phyloP scores from a whole-genome alignment of 1,140 invertebrate species.

The Cherax quadricarinatus region DNA sequence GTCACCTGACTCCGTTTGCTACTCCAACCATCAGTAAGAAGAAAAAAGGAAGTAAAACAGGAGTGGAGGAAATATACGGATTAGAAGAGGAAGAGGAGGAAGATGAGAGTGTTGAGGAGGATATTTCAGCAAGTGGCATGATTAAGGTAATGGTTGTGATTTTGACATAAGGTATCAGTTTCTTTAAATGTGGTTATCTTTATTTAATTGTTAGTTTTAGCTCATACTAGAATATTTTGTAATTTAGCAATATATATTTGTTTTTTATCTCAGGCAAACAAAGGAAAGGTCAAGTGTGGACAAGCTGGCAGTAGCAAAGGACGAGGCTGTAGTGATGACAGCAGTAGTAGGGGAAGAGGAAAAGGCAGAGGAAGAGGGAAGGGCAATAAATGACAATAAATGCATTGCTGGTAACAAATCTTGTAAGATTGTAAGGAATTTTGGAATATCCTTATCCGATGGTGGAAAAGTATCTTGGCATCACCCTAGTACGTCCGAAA shows the following conservation, averaged over 20 bases:
- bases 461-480: too few species aligned
- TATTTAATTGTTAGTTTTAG: background rate
- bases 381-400: background rate
- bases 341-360: background rate
- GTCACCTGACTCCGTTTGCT: conserved; percentile 51
- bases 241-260: background rate
- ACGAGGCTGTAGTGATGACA: background rate
- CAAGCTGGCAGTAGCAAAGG: background rate
- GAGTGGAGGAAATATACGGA: background rate
- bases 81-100: conserved; percentile 48
- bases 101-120: conserved; percentile 19
- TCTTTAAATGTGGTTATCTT: too few species aligned
- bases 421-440: too few species aligned
- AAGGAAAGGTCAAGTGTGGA: background rate
- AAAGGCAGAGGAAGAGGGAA: background rate
- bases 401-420: background rate
- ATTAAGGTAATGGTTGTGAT: conserved; percentile 33
- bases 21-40: conserved; percentile 35
- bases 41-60: conserved; percentile 14
- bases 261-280: background rate
- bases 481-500: too few species aligned
- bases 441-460: too few species aligned
- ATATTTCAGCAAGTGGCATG: conserved; percentile 41
- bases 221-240: background rate
- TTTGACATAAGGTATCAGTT: too few species aligned